These are phyloP conservation scores for Nettapus auritus DNA, from an alignment of 2,113 vertebrate genomes.

Conservation along the genomic window DNA sequence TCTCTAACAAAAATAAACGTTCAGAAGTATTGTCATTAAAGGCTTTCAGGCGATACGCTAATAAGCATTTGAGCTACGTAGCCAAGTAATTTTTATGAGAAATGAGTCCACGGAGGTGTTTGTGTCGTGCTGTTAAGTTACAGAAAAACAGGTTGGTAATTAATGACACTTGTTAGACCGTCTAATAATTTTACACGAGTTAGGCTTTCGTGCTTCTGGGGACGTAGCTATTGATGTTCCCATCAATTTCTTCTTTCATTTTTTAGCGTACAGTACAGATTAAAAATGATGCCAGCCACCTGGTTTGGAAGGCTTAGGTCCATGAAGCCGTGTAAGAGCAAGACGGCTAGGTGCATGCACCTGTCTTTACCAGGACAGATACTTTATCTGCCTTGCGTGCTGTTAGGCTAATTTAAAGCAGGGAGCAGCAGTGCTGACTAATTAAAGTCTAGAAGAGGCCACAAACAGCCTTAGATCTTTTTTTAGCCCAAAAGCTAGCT, in stretches of 20 bases:
- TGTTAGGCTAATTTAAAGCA: background rate
- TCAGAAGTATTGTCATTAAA: constrained; percentile 12
- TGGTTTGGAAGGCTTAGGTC: background rate
- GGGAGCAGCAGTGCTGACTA: background rate
- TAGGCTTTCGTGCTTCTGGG: background rate
- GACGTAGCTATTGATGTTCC: background rate
- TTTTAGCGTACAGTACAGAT: background rate
- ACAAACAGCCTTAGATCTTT: background rate
- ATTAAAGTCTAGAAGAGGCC: constrained; percentile 8
- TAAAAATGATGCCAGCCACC: background rate
- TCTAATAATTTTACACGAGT: background rate
- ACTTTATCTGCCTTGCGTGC: background rate
- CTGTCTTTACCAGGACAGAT: background rate
- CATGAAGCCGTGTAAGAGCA: background rate
- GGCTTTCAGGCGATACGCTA: background rate
- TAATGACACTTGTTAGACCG: background rate
- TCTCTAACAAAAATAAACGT: constrained; percentile 3
- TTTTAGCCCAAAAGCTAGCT: background rate
- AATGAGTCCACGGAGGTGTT: background rate
- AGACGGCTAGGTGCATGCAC: background rate
- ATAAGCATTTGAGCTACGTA: constrained; percentile 20
- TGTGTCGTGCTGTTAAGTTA: background rate
- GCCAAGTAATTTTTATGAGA: background rate
- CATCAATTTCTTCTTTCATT: background rate
- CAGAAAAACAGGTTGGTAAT: background rate